A percentile compares a stretch with the other conserved stretches of the same genome.
Conservation (phyloP, 2,113 vertebrate species). For the Serinus canaria region DNA sequence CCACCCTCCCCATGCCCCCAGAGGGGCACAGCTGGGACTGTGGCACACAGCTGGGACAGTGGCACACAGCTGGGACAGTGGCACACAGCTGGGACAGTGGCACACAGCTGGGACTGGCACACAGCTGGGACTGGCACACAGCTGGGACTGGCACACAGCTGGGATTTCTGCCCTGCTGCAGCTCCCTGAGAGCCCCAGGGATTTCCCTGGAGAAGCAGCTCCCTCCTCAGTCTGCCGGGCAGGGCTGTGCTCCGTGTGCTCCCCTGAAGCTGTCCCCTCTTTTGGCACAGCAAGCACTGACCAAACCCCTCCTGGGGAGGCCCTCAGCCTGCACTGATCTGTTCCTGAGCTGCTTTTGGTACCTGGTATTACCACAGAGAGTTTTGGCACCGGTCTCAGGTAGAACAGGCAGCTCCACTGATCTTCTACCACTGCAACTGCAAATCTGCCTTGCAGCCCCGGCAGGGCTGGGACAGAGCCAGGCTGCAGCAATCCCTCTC, state of each 20-base stretch:
- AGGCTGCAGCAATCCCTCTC: background rate
- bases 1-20: background rate
- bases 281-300: background rate
- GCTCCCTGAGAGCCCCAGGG: background rate
- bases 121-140: no score
- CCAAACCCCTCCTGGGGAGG: background rate
- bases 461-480: conserved; percentile 33
- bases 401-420: background rate
- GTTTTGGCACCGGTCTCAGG: background rate
- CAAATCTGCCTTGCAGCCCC: background rate
- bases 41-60: background rate
- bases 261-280: background rate
- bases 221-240: background rate
- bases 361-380: background rate
- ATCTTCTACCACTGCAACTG: background rate
- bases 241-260: background rate
- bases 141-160: no score
- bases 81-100: background rate
- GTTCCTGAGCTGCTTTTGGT: background rate
- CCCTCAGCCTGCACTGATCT: background rate
- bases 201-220: background rate
- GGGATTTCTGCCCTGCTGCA: no score
- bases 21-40: no score
- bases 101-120: no score
- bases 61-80: no score